phyloP scores from a whole-genome alignment of 2,888 invertebrate genomes.

The Gandaritis pyraliata region DNA sequence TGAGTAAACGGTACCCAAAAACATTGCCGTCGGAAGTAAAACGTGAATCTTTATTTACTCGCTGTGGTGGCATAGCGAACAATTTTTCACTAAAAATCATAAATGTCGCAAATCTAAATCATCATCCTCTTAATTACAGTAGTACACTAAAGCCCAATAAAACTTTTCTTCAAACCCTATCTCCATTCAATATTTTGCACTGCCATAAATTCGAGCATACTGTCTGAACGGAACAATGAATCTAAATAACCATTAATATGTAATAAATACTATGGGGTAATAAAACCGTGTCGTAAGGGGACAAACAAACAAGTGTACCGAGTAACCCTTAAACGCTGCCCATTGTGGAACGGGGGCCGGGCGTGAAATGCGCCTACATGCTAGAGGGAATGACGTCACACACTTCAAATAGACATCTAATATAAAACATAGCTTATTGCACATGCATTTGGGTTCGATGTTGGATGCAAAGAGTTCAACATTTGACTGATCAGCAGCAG shows the following conservation, averaged over 20 bases:
- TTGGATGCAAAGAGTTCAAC: neutral
- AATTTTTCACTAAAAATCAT: no score
- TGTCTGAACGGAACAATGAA: constrained; percentile 81
- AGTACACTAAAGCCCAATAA: constrained; percentile 64
- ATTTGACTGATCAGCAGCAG: no score
- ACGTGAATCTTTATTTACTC: no score
- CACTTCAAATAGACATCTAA: constrained; percentile 7
- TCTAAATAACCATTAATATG: constrained; percentile 85
- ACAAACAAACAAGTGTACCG: constrained; percentile 82
- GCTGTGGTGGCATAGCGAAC: no score
- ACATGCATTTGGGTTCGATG: neutral
- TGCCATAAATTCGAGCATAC: constrained; percentile 82
- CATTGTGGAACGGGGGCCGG: constrained; percentile 63
- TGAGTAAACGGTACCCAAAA: no score
- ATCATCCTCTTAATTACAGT: constrained; percentile 65
- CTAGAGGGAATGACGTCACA: constrained; percentile 20
- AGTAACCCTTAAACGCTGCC: constrained; percentile 73
- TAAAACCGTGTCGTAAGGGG: constrained; percentile 76
- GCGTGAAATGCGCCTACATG: constrained; percentile 62
- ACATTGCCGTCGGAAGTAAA: no score
- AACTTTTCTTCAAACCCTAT: constrained; percentile 57
- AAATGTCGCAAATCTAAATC: constrained; percentile 47
- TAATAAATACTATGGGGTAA: constrained; percentile 84
- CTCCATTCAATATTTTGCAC: constrained; percentile 74
- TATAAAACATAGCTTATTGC: constrained; percentile 15